Percentiles rank a stretch among this genome's conserved stretches.
These are phyloP conservation scores for Trichonephila clavata DNA, from an alignment of 1,140 invertebrate genomes.

Conservation along the genomic window DNA sequence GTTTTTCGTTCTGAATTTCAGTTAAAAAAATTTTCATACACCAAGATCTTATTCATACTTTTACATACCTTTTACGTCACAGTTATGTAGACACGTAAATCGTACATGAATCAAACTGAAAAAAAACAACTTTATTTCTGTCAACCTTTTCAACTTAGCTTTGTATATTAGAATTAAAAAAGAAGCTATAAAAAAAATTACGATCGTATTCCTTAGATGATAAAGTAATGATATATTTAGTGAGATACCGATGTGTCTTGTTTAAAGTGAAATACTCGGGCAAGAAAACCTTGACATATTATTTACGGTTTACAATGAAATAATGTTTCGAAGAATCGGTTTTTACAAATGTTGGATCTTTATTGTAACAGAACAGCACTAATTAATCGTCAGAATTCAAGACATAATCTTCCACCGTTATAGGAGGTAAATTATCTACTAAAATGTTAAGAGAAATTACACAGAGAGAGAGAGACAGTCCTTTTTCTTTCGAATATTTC, in stretches of 20 bases:
- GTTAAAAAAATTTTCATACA: too few species aligned
- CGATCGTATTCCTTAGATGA: background rate
- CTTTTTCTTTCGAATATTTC: too few species aligned
- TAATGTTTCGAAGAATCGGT: background rate
- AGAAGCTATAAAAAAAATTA: background rate
- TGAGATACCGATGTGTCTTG: background rate
- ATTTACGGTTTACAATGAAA: conserved; percentile 7
- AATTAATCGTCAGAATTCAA: background rate
- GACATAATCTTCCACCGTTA: too few species aligned
- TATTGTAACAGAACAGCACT: background rate
- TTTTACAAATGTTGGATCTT: background rate
- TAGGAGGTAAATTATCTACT: too few species aligned
- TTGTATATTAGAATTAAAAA: background rate
- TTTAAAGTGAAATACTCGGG: background rate
- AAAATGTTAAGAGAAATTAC: too few species aligned
- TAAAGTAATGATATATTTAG: background rate
- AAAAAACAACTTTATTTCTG: background rate
- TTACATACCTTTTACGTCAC: too few species aligned
- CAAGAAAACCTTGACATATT: background rate
- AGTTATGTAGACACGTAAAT: too few species aligned
- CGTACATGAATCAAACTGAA: too few species aligned
- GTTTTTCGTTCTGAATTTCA: too few species aligned
- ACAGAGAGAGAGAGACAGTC: too few species aligned
- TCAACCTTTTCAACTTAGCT: background rate
- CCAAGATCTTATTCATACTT: too few species aligned